Evolutionary conservation across 2,888 invertebrate genomes (phyloP).

Genomic region (Agriotes lineatus): DNA sequence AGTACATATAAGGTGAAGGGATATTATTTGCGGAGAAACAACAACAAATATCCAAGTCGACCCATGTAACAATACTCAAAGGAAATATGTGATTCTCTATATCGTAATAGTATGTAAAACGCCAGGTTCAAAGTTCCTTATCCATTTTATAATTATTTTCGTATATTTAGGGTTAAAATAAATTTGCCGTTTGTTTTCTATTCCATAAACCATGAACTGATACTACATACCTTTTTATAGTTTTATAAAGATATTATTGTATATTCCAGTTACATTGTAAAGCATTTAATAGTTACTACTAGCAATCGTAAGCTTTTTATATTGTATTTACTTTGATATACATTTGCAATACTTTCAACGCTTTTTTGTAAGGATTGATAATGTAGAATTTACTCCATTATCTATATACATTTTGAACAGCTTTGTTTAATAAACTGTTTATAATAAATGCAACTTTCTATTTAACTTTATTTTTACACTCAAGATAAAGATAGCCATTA

Average conservation of each 20-base stretch:
- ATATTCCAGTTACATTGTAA: not conserved
- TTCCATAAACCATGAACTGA: slow-evolving; percentile 3
- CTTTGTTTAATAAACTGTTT: slow-evolving; percentile 14
- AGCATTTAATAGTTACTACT: not conserved
- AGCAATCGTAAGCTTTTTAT: not conserved
- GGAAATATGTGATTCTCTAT: slow-evolving; percentile 58
- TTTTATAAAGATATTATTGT: not conserved
- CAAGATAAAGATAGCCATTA: too few species aligned
- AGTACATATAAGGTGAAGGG: slow-evolving; percentile 53
- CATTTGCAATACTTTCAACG: slow-evolving; percentile 4
- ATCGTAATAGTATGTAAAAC: too few species aligned
- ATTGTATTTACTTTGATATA: not conserved
- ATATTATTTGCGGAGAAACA: slow-evolving; percentile 50
- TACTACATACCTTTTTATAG: not conserved
- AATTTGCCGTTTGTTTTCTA: not conserved
- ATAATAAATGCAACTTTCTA: too few species aligned
- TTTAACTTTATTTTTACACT: too few species aligned
- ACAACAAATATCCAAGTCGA: slow-evolving; percentile 52
- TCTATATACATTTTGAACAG: not conserved
- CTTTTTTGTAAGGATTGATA: not conserved
- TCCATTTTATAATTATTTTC: slow-evolving; percentile 39
- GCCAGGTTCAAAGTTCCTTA: slow-evolving; percentile 52
- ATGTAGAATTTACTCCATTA: not conserved
- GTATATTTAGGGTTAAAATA: slow-evolving; percentile 40
- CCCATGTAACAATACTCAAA: slow-evolving; percentile 61